Evolutionary conservation across 2,888 invertebrate genomes (phyloP).

Genomic region (Pycnomerus fuliginosus): DNA sequence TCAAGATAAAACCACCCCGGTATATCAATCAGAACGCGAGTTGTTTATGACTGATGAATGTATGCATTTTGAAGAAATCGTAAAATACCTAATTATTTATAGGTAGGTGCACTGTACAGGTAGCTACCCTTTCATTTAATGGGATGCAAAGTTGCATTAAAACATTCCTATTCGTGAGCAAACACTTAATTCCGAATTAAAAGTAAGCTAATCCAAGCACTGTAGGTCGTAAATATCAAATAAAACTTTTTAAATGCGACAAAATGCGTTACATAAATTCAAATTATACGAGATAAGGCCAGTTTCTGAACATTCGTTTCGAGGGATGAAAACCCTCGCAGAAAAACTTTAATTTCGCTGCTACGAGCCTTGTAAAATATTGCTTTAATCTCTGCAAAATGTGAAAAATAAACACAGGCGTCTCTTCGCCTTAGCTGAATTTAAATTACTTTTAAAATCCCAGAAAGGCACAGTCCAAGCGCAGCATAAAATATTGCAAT

Average conservation of each 20-base stretch:
- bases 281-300: constrained; percentile 49
- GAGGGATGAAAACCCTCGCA: constrained; percentile 37
- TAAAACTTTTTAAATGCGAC: constrained; percentile 46
- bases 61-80: too few species aligned
- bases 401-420: constrained; percentile 47
- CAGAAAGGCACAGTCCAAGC: constrained; percentile 41
- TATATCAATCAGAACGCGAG: too few species aligned
- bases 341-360: constrained; percentile 52
- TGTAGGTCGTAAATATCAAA: constrained; percentile 40
- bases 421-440: constrained; percentile 53
- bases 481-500: constrained; percentile 16
- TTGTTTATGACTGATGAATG: too few species aligned
- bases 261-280: constrained; percentile 49
- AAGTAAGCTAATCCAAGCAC: constrained; percentile 34
- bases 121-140: too few species aligned
- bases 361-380: constrained; percentile 49
- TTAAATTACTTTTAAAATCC: constrained; percentile 52
- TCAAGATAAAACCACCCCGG: too few species aligned
- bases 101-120: too few species aligned
- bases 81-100: too few species aligned
- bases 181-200: constrained; percentile 37
- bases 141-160: too few species aligned
- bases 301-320: constrained; percentile 47
- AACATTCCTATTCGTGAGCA: constrained; percentile 20
- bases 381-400: constrained; percentile 54